These are phyloP conservation scores for Ptychobarbus kaznakovi DNA, from an alignment of 2,797 vertebrate genomes.

Conservation along the genomic window DNA sequence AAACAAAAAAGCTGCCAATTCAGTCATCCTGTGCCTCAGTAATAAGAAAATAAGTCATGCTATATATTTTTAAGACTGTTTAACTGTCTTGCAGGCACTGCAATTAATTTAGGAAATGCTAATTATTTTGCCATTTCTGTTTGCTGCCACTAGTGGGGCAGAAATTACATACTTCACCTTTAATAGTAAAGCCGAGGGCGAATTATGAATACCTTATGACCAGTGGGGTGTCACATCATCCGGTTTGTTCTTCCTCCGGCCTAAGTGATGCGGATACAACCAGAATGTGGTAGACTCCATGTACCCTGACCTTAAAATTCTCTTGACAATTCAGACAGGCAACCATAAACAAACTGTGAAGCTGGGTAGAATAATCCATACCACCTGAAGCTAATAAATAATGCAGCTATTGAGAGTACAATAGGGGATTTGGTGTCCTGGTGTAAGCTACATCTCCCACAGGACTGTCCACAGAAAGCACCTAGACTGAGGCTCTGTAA, in stretches of 20 bases:
- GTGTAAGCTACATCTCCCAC: constrained; percentile 1
- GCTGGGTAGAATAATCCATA: constrained; percentile 14
- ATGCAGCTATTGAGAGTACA: constrained; percentile 25
- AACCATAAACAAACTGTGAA: constrained; percentile 25
- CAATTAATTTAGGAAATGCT: neutral
- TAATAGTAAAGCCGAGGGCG: neutral
- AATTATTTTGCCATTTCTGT: neutral
- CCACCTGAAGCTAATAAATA: constrained; percentile 25
- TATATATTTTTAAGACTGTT: neutral
- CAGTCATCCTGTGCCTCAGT: neutral
- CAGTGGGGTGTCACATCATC: neutral
- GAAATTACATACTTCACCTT: neutral
- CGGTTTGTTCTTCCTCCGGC: neutral
- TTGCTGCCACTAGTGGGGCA: neutral
- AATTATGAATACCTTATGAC: neutral
- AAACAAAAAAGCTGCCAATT: neutral
- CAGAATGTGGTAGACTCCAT: neutral
- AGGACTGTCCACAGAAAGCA: neutral
- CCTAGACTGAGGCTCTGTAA: neutral
- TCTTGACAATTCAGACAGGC: constrained; percentile 18
- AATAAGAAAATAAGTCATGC: neutral
- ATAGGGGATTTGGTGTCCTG: neutral
- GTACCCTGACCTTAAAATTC: neutral
- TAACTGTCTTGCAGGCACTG: neutral
- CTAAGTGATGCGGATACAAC: neutral